Base-by-base conservation (phyloP, 2,888 invertebrate species). In the Zhuqinia jingwanae region DNA sequence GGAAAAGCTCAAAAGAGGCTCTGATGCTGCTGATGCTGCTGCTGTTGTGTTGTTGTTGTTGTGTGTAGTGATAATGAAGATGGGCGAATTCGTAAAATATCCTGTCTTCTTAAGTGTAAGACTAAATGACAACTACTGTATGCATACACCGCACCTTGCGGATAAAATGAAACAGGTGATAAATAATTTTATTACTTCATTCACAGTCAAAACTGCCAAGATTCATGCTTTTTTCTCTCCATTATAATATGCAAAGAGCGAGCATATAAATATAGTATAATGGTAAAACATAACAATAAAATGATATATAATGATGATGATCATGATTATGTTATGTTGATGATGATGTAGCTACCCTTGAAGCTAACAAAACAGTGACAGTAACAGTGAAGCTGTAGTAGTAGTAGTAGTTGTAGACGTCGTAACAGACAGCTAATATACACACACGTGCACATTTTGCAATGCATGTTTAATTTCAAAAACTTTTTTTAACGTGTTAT, bases 161-260 rank as follows among this genome's bases (percentile, higher is more conserved):
- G 10, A 1, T 53, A n/a, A 3, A 20, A 73, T 56, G 82, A 63
- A 75, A 60, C 82, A 75, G 82, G 82, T 82, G 82, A 82, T 82
- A 82, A 82, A 82, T 81, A 81, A 81, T 82, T 82, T 82, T 82
- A 82, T 75, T 73, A 60, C 82, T 73, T 73, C 73, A 82, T 82
- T 82, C 82, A 73, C 82, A 82, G 82, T 75, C 82, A 82, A 75
- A 82, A 73, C 73, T 73, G 63, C 82, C 75, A 82, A 60, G 75
- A 73, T 82, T 30, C 63, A 56, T 80, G 80, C 70, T 45, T 25
- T 20, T 58, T 80, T 20, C 42, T 20, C 56, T 70, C 80, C 53
- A 53, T 76, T 58, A 56, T 79, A 50, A 60, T 79, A 68, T 63
- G 56, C 53, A 73, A 73, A 58, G 47, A 73, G n/a, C n/a, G n/a